These are phyloP conservation scores for Oryzias sinensis DNA, from an alignment of 2,797 vertebrate species.

Conservation along the genomic window DNA sequence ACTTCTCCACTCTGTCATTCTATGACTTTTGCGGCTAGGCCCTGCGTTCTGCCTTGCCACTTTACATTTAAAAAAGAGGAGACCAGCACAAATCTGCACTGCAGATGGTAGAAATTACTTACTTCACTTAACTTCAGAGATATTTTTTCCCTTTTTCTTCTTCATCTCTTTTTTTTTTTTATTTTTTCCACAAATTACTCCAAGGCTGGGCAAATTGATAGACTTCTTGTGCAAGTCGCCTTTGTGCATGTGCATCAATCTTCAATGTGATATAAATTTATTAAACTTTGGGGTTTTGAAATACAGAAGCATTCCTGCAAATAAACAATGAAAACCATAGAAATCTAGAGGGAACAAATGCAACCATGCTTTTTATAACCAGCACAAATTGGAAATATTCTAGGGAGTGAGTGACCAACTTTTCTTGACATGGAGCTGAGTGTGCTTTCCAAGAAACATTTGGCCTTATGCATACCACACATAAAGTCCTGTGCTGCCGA, in stretches of 20 bases:
- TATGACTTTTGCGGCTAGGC: constrained; percentile 62
- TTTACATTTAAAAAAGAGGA: constrained; percentile 66
- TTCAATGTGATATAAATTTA: constrained; percentile 47
- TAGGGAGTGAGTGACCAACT: constrained; percentile 42
- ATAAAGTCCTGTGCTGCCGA: constrained; percentile 44
- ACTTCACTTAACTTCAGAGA: constrained; percentile 75
- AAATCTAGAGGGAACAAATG: constrained; percentile 27
- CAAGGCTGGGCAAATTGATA: constrained; percentile 69
- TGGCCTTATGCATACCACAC: constrained; percentile 58
- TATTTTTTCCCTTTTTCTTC: constrained; percentile 31
- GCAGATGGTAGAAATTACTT: constrained; percentile 81
- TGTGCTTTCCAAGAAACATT: constrained; percentile 68
- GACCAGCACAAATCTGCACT: constrained; percentile 74
- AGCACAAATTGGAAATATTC: constrained; percentile 45
- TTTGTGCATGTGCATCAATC: constrained; percentile 45
- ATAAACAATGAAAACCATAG: constrained; percentile 38
- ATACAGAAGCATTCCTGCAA: constrained; percentile 26
- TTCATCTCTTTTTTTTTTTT: constrained; percentile 28
- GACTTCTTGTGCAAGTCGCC: constrained; percentile 61
- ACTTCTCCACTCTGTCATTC: constrained; percentile 72
- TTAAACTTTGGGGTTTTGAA: constrained; percentile 31
- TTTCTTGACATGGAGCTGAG: constrained; percentile 41
- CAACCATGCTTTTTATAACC: constrained; percentile 32
- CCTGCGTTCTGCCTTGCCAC: constrained; percentile 67
- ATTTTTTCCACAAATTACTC: constrained; percentile 74